Base-by-base conservation (phyloP, 2,113 vertebrate species). In the Oreochromis niloticus region DNA sequence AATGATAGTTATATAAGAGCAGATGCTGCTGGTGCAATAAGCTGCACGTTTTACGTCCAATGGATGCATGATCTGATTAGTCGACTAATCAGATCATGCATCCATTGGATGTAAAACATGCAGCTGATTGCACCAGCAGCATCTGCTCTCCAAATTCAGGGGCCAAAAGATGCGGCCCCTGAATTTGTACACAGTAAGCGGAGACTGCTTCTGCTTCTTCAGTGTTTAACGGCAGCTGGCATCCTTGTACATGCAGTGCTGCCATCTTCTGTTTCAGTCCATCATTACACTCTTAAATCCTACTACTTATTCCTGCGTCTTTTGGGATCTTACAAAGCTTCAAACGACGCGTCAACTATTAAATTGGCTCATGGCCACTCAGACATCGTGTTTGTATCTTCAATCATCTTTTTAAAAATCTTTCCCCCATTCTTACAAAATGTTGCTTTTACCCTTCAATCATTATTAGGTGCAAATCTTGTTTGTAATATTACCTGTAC, bases 291-390 rank as follows among this genome's bases (percentile, higher is more conserved):
- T 55, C 54, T 24, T 55, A 55, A 55, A 1, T 55, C 54, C n/a
- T 7, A 0, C 54, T 55, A 24, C 54, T 55, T 55, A 7, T 24
- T 55, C n/a, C 54, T 55, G n/a, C 3, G 10, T 55, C 0, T 55
- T 55, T 24, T 1, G 0, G 1, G 54, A 55, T 55, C n/a, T 1
- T 24, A 24, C 54, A 55, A 55, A 55, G 54, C 54, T 7, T 24
- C n/a, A 55, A 1, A 55, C 1, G 3, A 55, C 10, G 0, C 22
- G 0, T 24, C 6, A 0, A 12, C 2, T 55, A 55, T 55, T 55
- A 55, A 55, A 55, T 13, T 24, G 55, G 55, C 24, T 9, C 56
- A 59, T 59, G 24, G 24, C 13, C 1, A 7, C 12, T 27, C 55
- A 57, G 7, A 1, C 55, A 57, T 30, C 24, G 0, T 59, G 24